phyloP scores from a whole-genome alignment of 2,888 invertebrate genomes.

The Rhyacophila evoluta region DNA sequence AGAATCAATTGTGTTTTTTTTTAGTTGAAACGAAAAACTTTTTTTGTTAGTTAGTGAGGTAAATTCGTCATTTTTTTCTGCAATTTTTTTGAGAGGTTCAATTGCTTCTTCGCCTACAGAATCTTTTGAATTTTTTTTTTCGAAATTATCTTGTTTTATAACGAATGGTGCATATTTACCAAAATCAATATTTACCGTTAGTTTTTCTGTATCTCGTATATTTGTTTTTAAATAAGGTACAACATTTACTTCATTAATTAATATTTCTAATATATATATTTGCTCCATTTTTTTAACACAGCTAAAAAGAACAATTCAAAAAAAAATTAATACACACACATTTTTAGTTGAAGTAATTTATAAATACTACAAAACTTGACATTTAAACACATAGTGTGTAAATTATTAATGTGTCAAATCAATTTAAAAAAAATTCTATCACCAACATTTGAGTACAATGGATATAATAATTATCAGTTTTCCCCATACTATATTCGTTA shows the following conservation, averaged over 20 bases:
- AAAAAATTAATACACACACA: no score
- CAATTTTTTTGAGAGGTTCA: neutral
- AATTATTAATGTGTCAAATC: no score
- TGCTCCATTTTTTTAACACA: constrained; percentile 69
- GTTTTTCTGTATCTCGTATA: constrained; percentile 62
- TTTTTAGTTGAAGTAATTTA: no score
- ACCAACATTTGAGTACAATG: no score
- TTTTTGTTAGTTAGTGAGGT: constrained; percentile 55
- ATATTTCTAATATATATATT: constrained; percentile 71
- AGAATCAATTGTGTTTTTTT: neutral
- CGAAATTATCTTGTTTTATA: constrained; percentile 66
- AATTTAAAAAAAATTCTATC: no score
- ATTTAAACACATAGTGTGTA: no score
- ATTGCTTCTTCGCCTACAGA: neutral
- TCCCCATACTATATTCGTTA: no score
- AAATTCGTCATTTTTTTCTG: constrained; percentile 59
- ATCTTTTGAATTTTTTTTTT: constrained; percentile 47
- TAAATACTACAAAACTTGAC: no score
- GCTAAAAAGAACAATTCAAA: no score
- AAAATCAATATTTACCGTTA: constrained; percentile 67
- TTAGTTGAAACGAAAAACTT: neutral
- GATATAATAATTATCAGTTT: no score
- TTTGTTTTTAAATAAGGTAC: constrained; percentile 58
- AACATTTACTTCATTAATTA: constrained; percentile 69
- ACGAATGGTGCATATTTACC: constrained; percentile 67